Conservation (phyloP, 2,888 invertebrate genomes). For the Rhorus exstirpatorius region DNA sequence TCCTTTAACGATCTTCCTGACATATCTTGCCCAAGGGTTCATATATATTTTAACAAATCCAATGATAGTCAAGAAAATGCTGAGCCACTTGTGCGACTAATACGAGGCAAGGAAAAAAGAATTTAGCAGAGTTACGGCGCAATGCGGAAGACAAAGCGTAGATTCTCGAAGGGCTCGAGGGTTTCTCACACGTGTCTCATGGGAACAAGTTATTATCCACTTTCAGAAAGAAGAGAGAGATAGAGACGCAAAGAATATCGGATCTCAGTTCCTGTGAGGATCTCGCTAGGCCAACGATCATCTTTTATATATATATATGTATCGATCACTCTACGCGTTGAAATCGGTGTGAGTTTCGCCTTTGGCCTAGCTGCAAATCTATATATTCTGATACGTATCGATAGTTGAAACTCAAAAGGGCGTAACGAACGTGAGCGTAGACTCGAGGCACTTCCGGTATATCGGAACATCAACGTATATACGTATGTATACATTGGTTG, state of each 20-base stretch:
- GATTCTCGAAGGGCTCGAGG: constrained; percentile 40
- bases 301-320: background rate
- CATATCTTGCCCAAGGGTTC: background rate
- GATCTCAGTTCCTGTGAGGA: constrained; percentile 55
- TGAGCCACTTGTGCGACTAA: background rate
- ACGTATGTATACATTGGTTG: constrained; percentile 3
- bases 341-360: too few relatives aligned
- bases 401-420: background rate
- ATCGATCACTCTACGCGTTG: too few relatives aligned
- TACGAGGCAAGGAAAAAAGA: too few relatives aligned
- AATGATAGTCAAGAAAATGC: constrained; percentile 43
- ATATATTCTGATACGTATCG: too few relatives aligned
- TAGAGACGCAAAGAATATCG: constrained; percentile 27
- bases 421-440: too few relatives aligned
- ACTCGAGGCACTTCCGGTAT: background rate
- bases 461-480: background rate
- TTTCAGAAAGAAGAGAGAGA: constrained; percentile 25
- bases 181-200: constrained; percentile 57
- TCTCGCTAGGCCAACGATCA: constrained; percentile 41
- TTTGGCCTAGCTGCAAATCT: too few relatives aligned
- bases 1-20: background rate
- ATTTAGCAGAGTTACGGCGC: too few relatives aligned
- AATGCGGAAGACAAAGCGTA: background rate
- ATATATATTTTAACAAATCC: constrained; percentile 4
- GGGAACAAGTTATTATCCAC: constrained; percentile 67